Evolutionary conservation across 2,797 vertebrate genomes (phyloP), one percentile per base, ranked within the genome.

Genomic region (Philypnodon macrostomus): DNA sequence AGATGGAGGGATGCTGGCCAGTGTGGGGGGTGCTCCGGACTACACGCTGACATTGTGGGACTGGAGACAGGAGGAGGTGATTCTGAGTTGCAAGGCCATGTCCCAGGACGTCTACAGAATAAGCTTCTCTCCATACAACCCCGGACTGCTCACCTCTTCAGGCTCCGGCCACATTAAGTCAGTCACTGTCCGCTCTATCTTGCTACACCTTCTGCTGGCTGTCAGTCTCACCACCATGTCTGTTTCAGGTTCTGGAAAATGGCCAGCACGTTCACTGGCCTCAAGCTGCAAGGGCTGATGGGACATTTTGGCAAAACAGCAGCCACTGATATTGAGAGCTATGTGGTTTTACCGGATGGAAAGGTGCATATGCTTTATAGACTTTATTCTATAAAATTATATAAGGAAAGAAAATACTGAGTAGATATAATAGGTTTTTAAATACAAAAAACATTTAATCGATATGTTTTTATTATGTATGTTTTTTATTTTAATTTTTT

Each of bases 81-180:
- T 87, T 53, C 68, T 94, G 70, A 89, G 90, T 56, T 92, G 87
- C 52, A 96, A 95, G 83, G 93, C 94, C 24, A 90, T 92, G 73
- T 91, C 93, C 21, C 93, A 95, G 78, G 94, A 97, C 4, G 85
- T 98, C 38, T 95, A 91, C 81, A 82, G 82, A 44, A 89, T 96
- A 69, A 93, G 87, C 27, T 98, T 98, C 86, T 97, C 94, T 37
- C 87, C 90, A 1, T 90, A 94, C 62, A 85, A 92, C 29, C 88
- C 92, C 0, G 90, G 82, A 10, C 91, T 92, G 57, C 90, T 98
- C 41, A 97, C 92, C 21, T 91, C 93, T 0, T 89, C 91, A 0
- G 96, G 95, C 71, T 78, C 80, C 4, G 92, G 92, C 54, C 95
- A 99, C 70, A 97, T 98, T 80, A 98, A 81, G 96, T 98, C 84